Evolutionary conservation across 2,797 vertebrate genomes (phyloP), one percentile per base, ranked within the genome.

Genomic region (Pogonophryne albipinna): DNA sequence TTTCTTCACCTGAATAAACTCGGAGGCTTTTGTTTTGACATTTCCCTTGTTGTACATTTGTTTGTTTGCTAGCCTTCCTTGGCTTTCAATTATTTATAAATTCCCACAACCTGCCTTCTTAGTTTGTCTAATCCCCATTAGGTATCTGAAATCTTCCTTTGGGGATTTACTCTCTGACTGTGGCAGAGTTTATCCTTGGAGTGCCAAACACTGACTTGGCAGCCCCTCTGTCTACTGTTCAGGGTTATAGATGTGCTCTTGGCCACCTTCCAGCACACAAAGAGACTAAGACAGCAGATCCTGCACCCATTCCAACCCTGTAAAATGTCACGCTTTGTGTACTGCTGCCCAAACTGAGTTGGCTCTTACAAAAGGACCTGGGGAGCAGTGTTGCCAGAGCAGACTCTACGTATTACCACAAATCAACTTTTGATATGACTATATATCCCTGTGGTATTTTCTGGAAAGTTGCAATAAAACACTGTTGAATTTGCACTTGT

Each of bases 131-230:
- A 87, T 90, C 78, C 89, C 65, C 79, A 86, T 86, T 86, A 86
- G 82, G 82, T 85, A 66, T 87, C 78, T 84, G 55, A 90, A 88
- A 87, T 82, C 59, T 68, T 85, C 80, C 80, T 83, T 66, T 69
- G 76, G 81, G 86, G 84, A 85, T 90, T 90, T 78, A 85, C 60
- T 79, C 73, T 71, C 68, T 44, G 53, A 69, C 84, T 84, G 78
- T 61, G 71, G 65, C 79, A 60, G 76, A 90, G 91, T 92, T 92
- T 87, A 84, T 87, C 66, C 76, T 75, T 51, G 55, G 64, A 82
- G 74, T 90, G 85, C 89, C 85, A 83, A 89, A 89, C 77, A 74
- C 47, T 75, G 82, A 87, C 77, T 91, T 90, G 89, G 87, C 84
- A 85, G 60, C 45, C 63, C 59, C 74, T 86, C 73, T 85, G 80